Evolutionary conservation across 2,113 vertebrate species (phyloP).

Genomic region (Cyphomyrus plagiostoma): DNA sequence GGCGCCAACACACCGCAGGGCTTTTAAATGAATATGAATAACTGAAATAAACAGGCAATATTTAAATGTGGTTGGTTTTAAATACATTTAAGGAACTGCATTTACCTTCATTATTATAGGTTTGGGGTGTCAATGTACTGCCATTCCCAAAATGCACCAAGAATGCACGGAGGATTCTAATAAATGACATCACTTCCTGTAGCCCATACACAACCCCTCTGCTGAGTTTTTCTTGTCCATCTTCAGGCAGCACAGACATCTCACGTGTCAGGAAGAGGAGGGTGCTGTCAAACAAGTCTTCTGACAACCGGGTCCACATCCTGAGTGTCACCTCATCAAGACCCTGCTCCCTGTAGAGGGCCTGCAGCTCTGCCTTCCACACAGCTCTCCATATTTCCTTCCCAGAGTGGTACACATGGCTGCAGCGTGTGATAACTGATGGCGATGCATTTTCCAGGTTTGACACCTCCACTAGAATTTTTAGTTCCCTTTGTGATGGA

Average conservation of each 20-base stretch:
- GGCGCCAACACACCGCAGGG: too few species aligned
- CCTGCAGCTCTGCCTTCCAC: slow-evolving; percentile 57
- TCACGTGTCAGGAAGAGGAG: slow-evolving; percentile 53
- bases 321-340: slow-evolving; percentile 46
- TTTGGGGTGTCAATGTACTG: slow-evolving; percentile 10
- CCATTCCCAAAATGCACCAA: slow-evolving; percentile 48
- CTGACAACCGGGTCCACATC: slow-evolving; percentile 58
- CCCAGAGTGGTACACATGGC: slow-evolving; percentile 62
- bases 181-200: slow-evolving; percentile 64
- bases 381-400: slow-evolving; percentile 62
- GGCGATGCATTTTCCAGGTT: slow-evolving; percentile 60
- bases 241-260: slow-evolving; percentile 39
- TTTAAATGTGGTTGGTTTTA: neutral
- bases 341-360: slow-evolving; percentile 46
- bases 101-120: slow-evolving; percentile 5
- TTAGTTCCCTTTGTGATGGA: slow-evolving; percentile 38
- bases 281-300: slow-evolving; percentile 60
- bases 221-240: slow-evolving; percentile 17
- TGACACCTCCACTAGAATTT: slow-evolving; percentile 65
- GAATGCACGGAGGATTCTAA: slow-evolving; percentile 62
- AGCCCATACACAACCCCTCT: slow-evolving; percentile 45
- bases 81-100: neutral
- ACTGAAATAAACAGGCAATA: neutral
- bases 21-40: neutral
- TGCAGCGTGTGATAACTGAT: slow-evolving; percentile 55